These are phyloP conservation scores for Geophilus truncorum DNA, from an alignment of 2,888 invertebrate species.

Conservation along the genomic window DNA sequence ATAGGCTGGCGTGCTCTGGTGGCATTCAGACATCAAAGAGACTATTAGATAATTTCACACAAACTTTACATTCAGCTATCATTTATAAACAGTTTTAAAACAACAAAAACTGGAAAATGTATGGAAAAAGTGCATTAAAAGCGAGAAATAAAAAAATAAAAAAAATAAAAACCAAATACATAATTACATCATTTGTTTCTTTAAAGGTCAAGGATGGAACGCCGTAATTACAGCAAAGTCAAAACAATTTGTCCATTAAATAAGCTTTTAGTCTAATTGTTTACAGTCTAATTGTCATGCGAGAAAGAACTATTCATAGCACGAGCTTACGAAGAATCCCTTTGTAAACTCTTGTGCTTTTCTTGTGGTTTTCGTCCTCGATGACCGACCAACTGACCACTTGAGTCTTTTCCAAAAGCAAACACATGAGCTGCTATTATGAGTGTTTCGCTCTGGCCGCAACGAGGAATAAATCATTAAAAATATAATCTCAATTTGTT, in stretches of 20 bases:
- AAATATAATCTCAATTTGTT: too few species aligned
- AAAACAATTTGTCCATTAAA: background rate
- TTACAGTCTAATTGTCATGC: background rate
- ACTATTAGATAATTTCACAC: background rate
- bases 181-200: background rate
- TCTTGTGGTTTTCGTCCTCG: background rate
- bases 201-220: background rate
- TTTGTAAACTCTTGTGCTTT: background rate
- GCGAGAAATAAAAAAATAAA: background rate
- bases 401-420: too few species aligned
- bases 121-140: background rate
- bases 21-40: background rate
- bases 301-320: background rate
- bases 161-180: background rate
- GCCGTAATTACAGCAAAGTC: background rate
- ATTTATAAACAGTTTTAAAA: background rate
- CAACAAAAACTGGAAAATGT: background rate
- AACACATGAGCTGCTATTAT: too few species aligned
- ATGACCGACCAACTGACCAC: background rate
- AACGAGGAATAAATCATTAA: too few species aligned
- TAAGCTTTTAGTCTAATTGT: background rate
- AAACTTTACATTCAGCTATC: background rate
- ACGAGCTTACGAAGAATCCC: background rate
- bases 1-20: constrained; percentile 7
- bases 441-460: too few species aligned